Percentiles rank a stretch among this genome's conserved stretches.
phyloP scores from a whole-genome alignment of 1,140 invertebrate genomes.

The Centruroides vittatus region DNA sequence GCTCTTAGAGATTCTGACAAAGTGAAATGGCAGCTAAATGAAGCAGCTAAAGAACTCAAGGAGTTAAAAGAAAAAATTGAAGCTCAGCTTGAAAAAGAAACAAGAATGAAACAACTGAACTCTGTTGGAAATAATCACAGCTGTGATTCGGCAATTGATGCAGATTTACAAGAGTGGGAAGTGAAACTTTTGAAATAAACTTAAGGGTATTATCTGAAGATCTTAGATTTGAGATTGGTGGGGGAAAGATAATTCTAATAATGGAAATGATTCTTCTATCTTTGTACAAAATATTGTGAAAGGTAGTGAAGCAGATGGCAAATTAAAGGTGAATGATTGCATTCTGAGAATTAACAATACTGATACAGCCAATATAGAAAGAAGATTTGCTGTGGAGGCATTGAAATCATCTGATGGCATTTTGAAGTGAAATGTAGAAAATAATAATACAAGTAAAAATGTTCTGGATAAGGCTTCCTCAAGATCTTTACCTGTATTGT shows the following conservation, averaged over 20 bases:
- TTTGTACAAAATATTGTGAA: conserved; percentile 61
- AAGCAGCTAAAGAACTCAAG: conserved; percentile 69
- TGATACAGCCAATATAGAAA: conserved; percentile 55
- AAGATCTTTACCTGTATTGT: no score
- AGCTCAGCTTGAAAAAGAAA: conserved; percentile 46
- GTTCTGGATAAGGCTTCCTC: no score
- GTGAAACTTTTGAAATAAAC: conserved; percentile 33
- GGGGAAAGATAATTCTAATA: conserved; percentile 66
- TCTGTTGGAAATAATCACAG: conserved; percentile 46
- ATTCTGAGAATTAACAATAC: conserved; percentile 62
- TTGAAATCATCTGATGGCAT: conserved; percentile 41
- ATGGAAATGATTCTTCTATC: conserved; percentile 61
- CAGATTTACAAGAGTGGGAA: conserved; percentile 48
- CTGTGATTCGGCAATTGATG: conserved; percentile 63
- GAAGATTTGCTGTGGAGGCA: conserved; percentile 54
- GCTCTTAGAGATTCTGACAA: conserved; percentile 84
- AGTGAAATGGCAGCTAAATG: conserved; percentile 76
- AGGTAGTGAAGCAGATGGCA: conserved; percentile 69
- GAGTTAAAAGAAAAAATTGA: conserved; percentile 71
- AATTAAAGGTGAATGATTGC: conserved; percentile 69
- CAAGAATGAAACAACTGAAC: conserved; percentile 35
- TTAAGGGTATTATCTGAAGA: conserved; percentile 36
- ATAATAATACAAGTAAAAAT: no score
- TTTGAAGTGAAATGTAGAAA: conserved; percentile 26
- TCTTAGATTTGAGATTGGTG: conserved; percentile 65